A percentile compares a stretch with the other conserved stretches of the same genome.
phyloP scores from a whole-genome alignment of 1,140 invertebrate species.

The Pseudomyrmex cubaensis region DNA sequence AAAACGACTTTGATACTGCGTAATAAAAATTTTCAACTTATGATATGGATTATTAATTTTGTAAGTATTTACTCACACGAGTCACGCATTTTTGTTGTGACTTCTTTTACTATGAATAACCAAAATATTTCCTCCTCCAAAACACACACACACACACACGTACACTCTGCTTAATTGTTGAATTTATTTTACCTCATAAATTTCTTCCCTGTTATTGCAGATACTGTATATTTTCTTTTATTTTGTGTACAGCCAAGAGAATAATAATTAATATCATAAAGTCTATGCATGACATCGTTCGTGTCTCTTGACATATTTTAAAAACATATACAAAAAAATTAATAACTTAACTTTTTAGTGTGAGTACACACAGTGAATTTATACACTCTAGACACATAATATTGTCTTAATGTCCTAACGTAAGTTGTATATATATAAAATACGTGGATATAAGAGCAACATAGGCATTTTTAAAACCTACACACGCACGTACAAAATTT shows the following conservation, averaged over 20 bases:
- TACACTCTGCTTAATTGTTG: conserved; percentile 4
- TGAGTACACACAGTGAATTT: conserved; percentile 37
- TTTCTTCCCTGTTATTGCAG: neutral
- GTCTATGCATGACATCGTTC: conserved; percentile 19
- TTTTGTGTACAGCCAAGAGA: conserved; percentile 10
- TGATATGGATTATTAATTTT: conserved; percentile 2
- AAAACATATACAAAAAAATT: conserved; percentile 54
- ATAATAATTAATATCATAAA: conserved; percentile 13
- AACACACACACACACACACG: too few species aligned
- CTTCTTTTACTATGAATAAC: conserved; percentile 1
- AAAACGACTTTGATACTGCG: neutral
- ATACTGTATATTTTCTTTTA: neutral
- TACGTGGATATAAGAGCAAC: conserved; percentile 46
- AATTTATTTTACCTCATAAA: conserved; percentile 16
- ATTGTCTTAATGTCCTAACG: conserved; percentile 59
- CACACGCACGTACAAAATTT: conserved; percentile 52
- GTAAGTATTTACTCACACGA: neutral
- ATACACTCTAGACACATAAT: conserved; percentile 32
- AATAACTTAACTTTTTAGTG: conserved; percentile 5
- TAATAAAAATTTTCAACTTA: conserved; percentile 7
- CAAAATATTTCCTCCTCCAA: conserved; percentile 1
- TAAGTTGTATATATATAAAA: conserved; percentile 40
- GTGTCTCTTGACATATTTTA: conserved; percentile 26
- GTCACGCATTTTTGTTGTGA: neutral
- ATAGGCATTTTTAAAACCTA: conserved; percentile 23